phyloP scores from a whole-genome alignment of 2,888 invertebrate species.

The Meliscaeva auricollis region DNA sequence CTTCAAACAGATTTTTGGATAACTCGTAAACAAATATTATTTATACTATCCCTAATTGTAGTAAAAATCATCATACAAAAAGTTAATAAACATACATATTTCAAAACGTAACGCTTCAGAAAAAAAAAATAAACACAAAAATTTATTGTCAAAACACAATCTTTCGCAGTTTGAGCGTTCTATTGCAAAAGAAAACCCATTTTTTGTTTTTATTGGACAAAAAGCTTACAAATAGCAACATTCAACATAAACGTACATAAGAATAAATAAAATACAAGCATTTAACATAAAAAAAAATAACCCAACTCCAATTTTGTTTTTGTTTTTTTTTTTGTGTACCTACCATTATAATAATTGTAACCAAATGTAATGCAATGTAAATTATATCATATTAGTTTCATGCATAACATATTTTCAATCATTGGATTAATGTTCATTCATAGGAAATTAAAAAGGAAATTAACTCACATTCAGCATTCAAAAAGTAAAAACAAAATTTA shows the following conservation, averaged over 20 bases:
- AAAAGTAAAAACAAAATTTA: conserved; percentile 12
- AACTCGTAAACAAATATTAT: too few species aligned
- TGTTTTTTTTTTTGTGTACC: conserved; percentile 22
- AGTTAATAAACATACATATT: neutral
- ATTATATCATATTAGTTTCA: neutral
- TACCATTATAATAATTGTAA: conserved; percentile 19
- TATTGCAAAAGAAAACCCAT: neutral
- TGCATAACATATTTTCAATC: neutral
- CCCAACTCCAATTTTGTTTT: conserved; percentile 6
- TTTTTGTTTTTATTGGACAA: too few species aligned
- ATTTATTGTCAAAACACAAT: neutral
- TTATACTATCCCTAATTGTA: too few species aligned
- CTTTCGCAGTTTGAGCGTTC: neutral
- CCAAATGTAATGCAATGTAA: neutral
- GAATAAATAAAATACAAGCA: conserved; percentile 1
- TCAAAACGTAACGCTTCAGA: too few species aligned
- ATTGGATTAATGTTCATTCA: neutral
- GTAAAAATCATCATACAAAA: too few species aligned
- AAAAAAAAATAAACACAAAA: neutral
- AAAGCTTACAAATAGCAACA: neutral
- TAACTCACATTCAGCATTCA: neutral
- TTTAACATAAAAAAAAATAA: conserved; percentile 15
- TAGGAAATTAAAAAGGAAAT: neutral
- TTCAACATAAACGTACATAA: neutral
- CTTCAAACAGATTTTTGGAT: too few species aligned